phyloP scores from a whole-genome alignment of 2,113 vertebrate genomes.

The Sitta europaea region DNA sequence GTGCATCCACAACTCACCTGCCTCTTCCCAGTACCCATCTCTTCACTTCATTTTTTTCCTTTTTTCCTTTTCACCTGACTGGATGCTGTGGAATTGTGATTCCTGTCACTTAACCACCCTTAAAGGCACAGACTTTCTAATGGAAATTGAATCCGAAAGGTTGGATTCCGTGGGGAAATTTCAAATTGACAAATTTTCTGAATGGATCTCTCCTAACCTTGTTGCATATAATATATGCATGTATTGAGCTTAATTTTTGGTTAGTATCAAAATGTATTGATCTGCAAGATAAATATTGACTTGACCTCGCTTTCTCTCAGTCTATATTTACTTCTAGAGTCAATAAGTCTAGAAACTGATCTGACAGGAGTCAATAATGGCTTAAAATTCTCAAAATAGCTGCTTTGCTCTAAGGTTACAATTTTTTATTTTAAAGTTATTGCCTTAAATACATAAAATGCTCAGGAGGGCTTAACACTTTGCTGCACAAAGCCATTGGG shows the following conservation, averaged over 20 bases:
- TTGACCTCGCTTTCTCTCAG: slow-evolving; percentile 73
- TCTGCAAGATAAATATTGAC: slow-evolving; percentile 78
- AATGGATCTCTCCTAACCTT: slow-evolving; percentile 42
- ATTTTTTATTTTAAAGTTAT: slow-evolving; percentile 58
- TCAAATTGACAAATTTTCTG: slow-evolving; percentile 50
- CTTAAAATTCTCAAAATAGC: slow-evolving; percentile 73
- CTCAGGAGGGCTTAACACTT: slow-evolving; percentile 36
- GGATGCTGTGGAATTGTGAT: not conserved
- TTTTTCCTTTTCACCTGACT: not conserved
- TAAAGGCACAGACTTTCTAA: slow-evolving; percentile 7
- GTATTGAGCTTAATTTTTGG: slow-evolving; percentile 70
- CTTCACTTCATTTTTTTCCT: not conserved
- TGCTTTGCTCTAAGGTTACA: slow-evolving; percentile 58
- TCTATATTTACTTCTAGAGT: slow-evolving; percentile 75
- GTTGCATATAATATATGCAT: slow-evolving; percentile 44
- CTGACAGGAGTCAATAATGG: slow-evolving; percentile 76
- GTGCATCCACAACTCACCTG: not conserved
- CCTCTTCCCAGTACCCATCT: not conserved
- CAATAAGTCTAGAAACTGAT: slow-evolving; percentile 76
- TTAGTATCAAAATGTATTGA: slow-evolving; percentile 75
- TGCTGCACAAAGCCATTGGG: not conserved
- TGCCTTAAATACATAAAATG: slow-evolving; percentile 40
- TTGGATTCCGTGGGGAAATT: slow-evolving; percentile 39
- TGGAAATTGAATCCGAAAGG: not conserved
- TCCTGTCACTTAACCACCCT: not conserved